Base-by-base conservation (phyloP, 2,888 invertebrate genomes). In the Dasysyrphus tricinctus region DNA sequence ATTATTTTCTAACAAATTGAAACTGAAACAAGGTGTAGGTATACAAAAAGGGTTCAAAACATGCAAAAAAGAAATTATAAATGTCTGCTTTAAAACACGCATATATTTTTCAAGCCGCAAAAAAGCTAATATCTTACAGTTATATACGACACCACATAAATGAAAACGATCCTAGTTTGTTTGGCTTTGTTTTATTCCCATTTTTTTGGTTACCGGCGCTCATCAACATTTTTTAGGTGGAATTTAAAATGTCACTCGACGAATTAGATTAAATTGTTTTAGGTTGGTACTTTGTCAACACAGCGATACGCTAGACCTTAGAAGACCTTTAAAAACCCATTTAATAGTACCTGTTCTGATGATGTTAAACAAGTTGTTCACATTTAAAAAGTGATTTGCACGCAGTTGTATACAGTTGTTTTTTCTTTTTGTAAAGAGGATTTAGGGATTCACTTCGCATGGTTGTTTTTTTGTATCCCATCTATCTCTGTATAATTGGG, bases 371-470 rank as follows among this genome's bases (percentile, higher is more conserved):
- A 84, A 76, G 80, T 84, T 80, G 84, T 76, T 84, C 54, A 37
- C 57, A 80, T 74, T 75, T 70, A 75, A 80, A 83, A 80, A 65
- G 80, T 84, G 72, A 84, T 84, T 84, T 75, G 75, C 57, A 84
- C 75, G 51, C 80, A 84, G 63, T 76, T 49, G 70, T 61, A 47
- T 32, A 32, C n/a, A 32, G 47, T 47, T 57, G 34, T 59, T 29
- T 19, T 14, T n/a, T 24, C 5, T 5, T 29, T 32, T 11, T 12
- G 16, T 16, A 44, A 34, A 19, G 37, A 24, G 51, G 39, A 65
- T 65, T 61, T 51, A 56, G 57, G 70, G 70, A 79, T 76, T 84
- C 59, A 57, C 57, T 74, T 67, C 3, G 34, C 34, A 32, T 59
- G 32, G 42, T 57, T 56, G 75, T 59, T 7, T 34, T n/a, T n/a